A percentile compares a stretch with the other conserved stretches of the same genome.
Evolutionary conservation across 2,113 vertebrate genomes (phyloP).

Genomic region (Leptocoma aspasia): DNA sequence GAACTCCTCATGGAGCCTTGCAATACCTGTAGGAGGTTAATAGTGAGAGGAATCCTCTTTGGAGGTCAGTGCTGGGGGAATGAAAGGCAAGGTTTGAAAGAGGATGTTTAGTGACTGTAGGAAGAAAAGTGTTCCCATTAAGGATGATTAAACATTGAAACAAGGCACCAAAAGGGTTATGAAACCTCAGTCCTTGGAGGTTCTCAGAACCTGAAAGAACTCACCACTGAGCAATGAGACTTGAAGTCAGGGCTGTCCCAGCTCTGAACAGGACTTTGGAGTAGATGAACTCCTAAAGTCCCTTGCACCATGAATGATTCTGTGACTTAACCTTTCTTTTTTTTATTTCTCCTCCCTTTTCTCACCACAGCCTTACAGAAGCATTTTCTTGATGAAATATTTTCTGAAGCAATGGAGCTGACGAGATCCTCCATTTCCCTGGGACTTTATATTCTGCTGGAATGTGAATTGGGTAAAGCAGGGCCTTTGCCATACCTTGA

Average conservation of each 20-base stretch:
- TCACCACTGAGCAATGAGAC: not conserved
- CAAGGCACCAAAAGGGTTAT: not conserved
- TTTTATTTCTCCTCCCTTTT: not conserved
- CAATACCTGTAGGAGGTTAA: not conserved
- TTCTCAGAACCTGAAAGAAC: not conserved
- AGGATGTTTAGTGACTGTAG: not conserved
- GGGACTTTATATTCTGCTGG: not conserved
- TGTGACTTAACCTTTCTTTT: not conserved
- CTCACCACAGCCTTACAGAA: not conserved
- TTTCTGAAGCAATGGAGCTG: not conserved
- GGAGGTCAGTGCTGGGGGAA: not conserved
- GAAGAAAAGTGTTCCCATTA: not conserved
- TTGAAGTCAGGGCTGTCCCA: not conserved
- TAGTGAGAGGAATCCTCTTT: not conserved
- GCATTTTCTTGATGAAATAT: not conserved
- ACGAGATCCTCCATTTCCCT: not conserved
- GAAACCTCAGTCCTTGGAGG: not conserved
- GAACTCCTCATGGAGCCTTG: not conserved
- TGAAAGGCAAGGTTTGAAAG: not conserved
- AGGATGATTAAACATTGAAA: not conserved
- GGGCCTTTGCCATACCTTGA: not conserved
- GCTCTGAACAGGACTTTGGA: not conserved
- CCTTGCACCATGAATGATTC: not conserved
- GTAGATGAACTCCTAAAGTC: not conserved
- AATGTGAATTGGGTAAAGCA: not conserved